Evolutionary conservation across 2,113 vertebrate species (phyloP), one percentile per base, ranked within the genome.

Genomic region (Tenebrosternarchus preto): DNA sequence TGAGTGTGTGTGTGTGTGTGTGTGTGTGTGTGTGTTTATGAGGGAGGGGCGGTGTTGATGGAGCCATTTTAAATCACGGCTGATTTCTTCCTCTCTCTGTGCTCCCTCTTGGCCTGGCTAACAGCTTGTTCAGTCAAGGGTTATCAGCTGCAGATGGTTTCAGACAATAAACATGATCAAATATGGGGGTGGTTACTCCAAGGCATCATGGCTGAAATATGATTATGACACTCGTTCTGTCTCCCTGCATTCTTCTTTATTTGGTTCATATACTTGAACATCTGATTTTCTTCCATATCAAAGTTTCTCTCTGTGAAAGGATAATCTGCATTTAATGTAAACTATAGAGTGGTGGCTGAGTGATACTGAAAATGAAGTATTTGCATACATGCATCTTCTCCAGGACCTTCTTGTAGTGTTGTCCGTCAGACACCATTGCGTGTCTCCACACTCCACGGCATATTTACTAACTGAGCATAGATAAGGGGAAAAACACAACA

Each of bases 81-180:
- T 59, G 84, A 80, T 85, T 80, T 90, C 83, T 85, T 43, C 66
- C 85, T 78, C 80, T 53, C 11, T 72, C 43, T 9, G 1, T 12
- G 33, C 79, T 86, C 79, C 80, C 86, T 84, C 78, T 9, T 77
- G 82, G 78, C 81, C 85, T 72, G 76, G 81, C 70, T 71, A 86
- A 87, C 90, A 92, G 92, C 89, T 90, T 91, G 90, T 88, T 88
- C 81, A 86, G 89, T 91, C 90, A 87, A 87, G 88, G 89, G 88
- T 88, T 90, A 90, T 91, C 89, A 78, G 88, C 83, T 80, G 89
- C 91, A 92, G 91, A 92, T 91, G 90, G 89, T 82, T 90, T 89
- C 76, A 90, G 91, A 91, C 89, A 90, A 90, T 92, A 88, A 91
- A 90, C 90, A 89, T 66, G 87, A 89, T 91, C 85, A 90, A 90